phyloP scores from a whole-genome alignment of 2,888 invertebrate genomes.

The Gnatocerus cornutus region DNA sequence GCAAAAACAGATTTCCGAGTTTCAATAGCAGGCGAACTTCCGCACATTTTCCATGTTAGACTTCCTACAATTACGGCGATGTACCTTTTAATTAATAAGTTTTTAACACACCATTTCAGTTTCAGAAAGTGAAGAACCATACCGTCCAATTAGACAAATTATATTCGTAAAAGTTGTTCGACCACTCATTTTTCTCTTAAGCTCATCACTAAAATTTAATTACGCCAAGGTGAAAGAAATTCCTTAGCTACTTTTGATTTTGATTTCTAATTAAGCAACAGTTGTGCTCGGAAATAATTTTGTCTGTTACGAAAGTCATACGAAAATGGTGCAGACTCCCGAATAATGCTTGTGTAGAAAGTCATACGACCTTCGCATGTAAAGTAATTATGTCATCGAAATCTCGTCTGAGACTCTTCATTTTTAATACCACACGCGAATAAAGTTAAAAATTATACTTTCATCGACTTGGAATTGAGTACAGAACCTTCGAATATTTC shows the following conservation, averaged over 20 bases:
- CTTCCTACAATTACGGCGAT: neutral
- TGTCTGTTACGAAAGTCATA: constrained; percentile 4
- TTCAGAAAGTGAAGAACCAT: constrained; percentile 1
- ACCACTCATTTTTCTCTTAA: neutral
- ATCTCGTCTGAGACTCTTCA: constrained; percentile 5
- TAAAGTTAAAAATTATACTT: neutral
- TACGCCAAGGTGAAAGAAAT: constrained; percentile 1
- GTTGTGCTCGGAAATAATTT: neutral
- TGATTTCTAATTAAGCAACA: constrained; percentile 1
- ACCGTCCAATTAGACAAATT: neutral
- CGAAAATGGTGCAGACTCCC: constrained; percentile 5
- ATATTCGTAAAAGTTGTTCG: constrained; percentile 3
- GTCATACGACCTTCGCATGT: constrained; percentile 38
- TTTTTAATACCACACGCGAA: constrained; percentile 16
- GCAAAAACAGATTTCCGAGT: constrained; percentile 30
- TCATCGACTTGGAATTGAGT: neutral
- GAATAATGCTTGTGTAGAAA: constrained; percentile 33
- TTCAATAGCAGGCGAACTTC: constrained; percentile 18
- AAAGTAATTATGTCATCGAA: constrained; percentile 40
- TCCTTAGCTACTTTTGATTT: neutral
- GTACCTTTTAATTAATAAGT: constrained; percentile 2
- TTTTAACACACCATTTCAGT: neutral
- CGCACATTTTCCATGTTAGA: neutral
- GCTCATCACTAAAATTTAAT: neutral
- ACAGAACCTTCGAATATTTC: neutral